phyloP scores from a whole-genome alignment of 2,113 vertebrate species.

The Bagarius yarrelli region DNA sequence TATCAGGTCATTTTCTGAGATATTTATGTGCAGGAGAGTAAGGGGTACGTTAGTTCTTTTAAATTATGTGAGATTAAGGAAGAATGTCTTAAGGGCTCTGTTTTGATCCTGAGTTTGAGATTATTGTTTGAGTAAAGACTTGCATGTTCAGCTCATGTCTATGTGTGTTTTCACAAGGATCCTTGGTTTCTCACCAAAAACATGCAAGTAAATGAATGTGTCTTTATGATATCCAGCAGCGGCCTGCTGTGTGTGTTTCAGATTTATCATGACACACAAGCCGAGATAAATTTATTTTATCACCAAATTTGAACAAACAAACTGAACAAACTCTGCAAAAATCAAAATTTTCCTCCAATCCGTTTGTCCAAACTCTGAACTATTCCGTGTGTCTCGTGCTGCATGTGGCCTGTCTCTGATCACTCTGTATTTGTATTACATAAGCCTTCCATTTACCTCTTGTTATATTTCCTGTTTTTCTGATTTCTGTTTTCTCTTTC shows the following conservation, averaged over 20 bases:
- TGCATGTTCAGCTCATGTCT: background rate
- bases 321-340: background rate
- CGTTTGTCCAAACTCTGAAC: conserved; percentile 2
- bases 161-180: background rate
- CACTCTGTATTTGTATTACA: conserved; percentile 15
- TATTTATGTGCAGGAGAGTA: too few relatives aligned
- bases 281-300: background rate
- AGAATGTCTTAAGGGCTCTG: background rate
- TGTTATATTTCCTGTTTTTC: conserved; percentile 17
- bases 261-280: background rate
- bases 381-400: background rate
- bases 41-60: too few relatives aligned
- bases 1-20: too few relatives aligned
- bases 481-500: conserved; percentile 19
- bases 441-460: conserved; percentile 11
- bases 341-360: background rate
- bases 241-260: background rate
- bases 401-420: conserved; percentile 8
- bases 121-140: background rate
- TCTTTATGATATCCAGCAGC: background rate
- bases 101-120: background rate
- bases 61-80: too few relatives aligned
- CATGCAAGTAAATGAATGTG: background rate
- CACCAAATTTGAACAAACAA: background rate
- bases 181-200: background rate